These are phyloP conservation scores for Pangasius krempfi DNA, from an alignment of 2,797 vertebrate species.

Conservation along the genomic window DNA sequence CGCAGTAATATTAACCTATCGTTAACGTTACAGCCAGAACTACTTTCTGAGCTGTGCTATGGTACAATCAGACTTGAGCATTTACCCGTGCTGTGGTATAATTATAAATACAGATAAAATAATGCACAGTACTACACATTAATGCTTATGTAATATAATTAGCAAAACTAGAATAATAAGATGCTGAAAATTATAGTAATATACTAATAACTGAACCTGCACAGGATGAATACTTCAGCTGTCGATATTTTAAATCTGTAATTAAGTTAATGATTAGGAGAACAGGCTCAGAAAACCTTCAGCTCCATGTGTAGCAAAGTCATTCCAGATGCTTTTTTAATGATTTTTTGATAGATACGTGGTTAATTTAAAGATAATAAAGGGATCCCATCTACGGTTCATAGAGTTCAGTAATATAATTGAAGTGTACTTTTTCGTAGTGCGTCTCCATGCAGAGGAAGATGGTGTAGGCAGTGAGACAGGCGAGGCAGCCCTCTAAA, in stretches of 20 bases:
- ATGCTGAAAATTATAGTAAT: background rate
- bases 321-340: background rate
- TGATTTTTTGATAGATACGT: background rate
- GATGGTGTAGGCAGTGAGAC: conserved; percentile 92
- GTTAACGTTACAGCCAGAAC: background rate
- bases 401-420: background rate
- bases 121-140: too few species aligned
- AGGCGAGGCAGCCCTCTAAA: conserved; percentile 91
- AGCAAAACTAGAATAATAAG: background rate
- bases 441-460: conserved; percentile 98
- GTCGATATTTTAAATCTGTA: background rate
- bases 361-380: background rate
- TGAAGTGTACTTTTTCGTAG: conserved; percentile 88
- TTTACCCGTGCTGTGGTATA: too few species aligned
- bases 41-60: too few species aligned
- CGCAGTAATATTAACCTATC: too few species aligned
- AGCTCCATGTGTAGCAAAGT: background rate
- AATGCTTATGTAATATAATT: background rate
- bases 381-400: background rate
- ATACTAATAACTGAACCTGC: background rate
- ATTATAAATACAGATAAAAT: too few species aligned
- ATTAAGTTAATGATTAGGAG: background rate
- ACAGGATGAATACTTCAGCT: background rate
- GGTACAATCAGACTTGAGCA: too few species aligned
- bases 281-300: background rate